phyloP scores from a whole-genome alignment of 2,113 vertebrate species.

The Chauna torquata region DNA sequence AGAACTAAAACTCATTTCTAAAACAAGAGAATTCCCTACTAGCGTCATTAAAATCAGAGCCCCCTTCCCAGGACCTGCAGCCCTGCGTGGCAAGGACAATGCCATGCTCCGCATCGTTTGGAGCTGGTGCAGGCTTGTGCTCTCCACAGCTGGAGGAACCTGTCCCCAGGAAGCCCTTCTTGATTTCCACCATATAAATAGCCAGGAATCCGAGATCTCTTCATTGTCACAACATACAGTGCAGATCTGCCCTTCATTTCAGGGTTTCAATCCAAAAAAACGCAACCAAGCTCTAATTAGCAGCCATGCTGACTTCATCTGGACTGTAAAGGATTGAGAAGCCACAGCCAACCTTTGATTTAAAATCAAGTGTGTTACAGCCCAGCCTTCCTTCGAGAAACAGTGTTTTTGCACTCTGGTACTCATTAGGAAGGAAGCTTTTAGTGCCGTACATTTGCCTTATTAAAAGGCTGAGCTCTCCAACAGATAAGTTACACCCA shows the following conservation, averaged over 20 bases:
- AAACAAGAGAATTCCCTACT: slow-evolving; percentile 27
- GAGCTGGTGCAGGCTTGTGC: not conserved
- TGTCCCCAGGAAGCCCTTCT: not conserved
- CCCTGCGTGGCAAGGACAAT: not conserved
- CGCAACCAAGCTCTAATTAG: slow-evolving; percentile 34
- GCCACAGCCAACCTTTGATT: slow-evolving; percentile 51
- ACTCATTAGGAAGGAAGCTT: slow-evolving; percentile 44
- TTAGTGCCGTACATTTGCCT: not conserved
- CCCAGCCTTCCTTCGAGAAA: slow-evolving; percentile 31
- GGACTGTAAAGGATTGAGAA: slow-evolving; percentile 23
- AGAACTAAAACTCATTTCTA: slow-evolving; percentile 27
- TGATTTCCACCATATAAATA: not conserved
- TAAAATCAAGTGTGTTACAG: slow-evolving; percentile 49
- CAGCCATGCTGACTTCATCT: slow-evolving; percentile 15
- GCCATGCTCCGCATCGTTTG: fast-evolving
- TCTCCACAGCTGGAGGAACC: fast-evolving
- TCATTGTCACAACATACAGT: not conserved
- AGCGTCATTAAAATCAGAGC: not conserved
- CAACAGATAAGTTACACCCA: not conserved
- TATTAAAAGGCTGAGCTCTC: slow-evolving; percentile 6
- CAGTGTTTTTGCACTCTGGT: not conserved
- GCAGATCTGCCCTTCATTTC: slow-evolving; percentile 29
- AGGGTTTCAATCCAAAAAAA: not conserved
- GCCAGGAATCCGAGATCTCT: not conserved
- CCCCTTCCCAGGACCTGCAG: not conserved